A percentile compares a stretch with the other conserved stretches of the same genome.
Evolutionary conservation across 2,797 vertebrate species (phyloP).

Genomic region (Apogon hyalosoma): DNA sequence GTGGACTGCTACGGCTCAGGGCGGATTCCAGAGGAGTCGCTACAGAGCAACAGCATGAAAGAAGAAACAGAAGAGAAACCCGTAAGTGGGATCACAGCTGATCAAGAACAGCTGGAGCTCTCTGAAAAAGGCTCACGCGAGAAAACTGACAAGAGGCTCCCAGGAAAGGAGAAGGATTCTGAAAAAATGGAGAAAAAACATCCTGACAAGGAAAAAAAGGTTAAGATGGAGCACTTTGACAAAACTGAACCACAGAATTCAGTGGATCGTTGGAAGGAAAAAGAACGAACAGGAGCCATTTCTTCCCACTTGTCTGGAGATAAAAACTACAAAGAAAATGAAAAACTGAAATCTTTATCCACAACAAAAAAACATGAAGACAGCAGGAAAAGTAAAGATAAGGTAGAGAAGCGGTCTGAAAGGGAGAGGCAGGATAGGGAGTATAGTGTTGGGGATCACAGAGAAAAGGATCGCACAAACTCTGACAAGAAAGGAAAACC

Average conservation of each 20-base stretch:
- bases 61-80: slow-evolving; percentile 88
- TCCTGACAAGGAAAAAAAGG: slow-evolving; percentile 93
- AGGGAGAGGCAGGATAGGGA: slow-evolving; percentile 91
- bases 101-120: slow-evolving; percentile 88
- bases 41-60: slow-evolving; percentile 78
- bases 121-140: slow-evolving; percentile 90
- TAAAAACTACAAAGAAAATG: slow-evolving; percentile 92
- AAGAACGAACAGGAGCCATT: slow-evolving; percentile 79
- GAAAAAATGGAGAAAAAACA: slow-evolving; percentile 92
- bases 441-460: slow-evolving; percentile 85
- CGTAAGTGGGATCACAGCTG: slow-evolving; percentile 84
- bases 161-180: slow-evolving; percentile 90
- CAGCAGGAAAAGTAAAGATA: slow-evolving; percentile 92
- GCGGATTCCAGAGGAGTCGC: slow-evolving; percentile 78
- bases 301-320: slow-evolving; percentile 85
- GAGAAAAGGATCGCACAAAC: slow-evolving; percentile 87
- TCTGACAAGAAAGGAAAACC: slow-evolving; percentile 90
- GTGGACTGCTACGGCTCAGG: slow-evolving; percentile 73
- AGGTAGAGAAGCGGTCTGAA: slow-evolving; percentile 90
- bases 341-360: slow-evolving; percentile 87
- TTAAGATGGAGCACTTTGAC: slow-evolving; percentile 90
- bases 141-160: slow-evolving; percentile 89
- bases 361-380: slow-evolving; percentile 91
- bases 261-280: slow-evolving; percentile 88
- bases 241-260: slow-evolving; percentile 88